These are phyloP conservation scores for Epistrophe eligans DNA, from an alignment of 2,888 invertebrate species.

Conservation along the genomic window DNA sequence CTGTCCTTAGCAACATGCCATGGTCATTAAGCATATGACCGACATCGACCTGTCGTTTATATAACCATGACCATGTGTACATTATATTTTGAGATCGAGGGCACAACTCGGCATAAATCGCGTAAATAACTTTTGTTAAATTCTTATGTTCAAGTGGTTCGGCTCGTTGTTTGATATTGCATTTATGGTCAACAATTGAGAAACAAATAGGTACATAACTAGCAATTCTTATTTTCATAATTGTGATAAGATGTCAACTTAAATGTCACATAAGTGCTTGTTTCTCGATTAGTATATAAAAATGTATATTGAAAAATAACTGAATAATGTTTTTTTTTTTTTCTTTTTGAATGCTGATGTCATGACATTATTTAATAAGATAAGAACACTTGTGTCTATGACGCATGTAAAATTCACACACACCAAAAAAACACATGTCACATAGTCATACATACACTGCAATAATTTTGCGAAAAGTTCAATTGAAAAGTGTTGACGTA, in stretches of 20 bases:
- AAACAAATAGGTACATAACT: conserved; percentile 17
- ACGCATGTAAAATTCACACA: neutral
- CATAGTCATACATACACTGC: neutral
- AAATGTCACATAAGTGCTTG: neutral
- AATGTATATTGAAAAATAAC: neutral
- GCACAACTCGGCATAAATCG: conserved; percentile 8
- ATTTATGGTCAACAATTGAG: neutral
- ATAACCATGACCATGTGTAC: conserved; percentile 39
- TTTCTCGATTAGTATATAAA: neutral
- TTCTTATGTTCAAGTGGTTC: neutral
- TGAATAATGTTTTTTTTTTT: neutral
- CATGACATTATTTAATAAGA: conserved; percentile 8
- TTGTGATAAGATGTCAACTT: conserved; percentile 29
- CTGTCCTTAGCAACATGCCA: conserved; percentile 75
- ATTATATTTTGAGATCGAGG: conserved; percentile 22
- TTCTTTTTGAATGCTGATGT: neutral
- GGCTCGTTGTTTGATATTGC: conserved; percentile 15
- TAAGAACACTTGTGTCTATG: neutral
- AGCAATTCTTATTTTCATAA: conserved; percentile 15
- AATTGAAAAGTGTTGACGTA: neutral
- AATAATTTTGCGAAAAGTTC: neutral
- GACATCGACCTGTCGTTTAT: conserved; percentile 43
- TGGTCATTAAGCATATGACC: conserved; percentile 73
- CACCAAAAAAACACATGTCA: neutral
- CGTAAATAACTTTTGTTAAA: neutral